Evolutionary conservation across 2,113 vertebrate genomes (phyloP).

Genomic region (Syngnathus scovelli): DNA sequence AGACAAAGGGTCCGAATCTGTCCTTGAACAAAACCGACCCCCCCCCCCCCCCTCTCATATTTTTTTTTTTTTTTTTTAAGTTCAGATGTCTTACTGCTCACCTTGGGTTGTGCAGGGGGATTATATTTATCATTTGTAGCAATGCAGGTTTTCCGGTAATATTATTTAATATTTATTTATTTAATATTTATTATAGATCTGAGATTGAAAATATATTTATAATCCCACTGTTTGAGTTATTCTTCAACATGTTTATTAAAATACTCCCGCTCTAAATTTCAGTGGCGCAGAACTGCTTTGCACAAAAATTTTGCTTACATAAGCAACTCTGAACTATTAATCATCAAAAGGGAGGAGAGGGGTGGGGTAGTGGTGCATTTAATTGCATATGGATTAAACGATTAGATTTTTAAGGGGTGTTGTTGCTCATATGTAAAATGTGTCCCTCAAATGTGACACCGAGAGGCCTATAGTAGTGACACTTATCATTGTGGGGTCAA

Average conservation of each 20-base stretch:
- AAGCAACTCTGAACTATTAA: neutral
- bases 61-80: slow-evolving; percentile 19
- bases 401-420: neutral
- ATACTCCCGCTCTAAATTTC: too few species aligned
- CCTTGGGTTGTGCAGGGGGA: slow-evolving; percentile 20
- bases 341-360: neutral
- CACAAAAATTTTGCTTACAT: neutral
- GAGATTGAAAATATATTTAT: too few species aligned
- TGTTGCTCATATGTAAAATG: neutral
- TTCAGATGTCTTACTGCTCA: slow-evolving; percentile 33
- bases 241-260: neutral
- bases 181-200: too few species aligned
- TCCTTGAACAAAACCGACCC: slow-evolving; percentile 52
- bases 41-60: too few species aligned
- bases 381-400: slow-evolving; percentile 10
- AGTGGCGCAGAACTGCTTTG: neutral
- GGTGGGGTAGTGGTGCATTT: neutral
- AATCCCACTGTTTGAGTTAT: neutral
- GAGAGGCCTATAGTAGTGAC: neutral
- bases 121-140: neutral
- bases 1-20: slow-evolving; percentile 52
- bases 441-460: neutral
- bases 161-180: too few species aligned
- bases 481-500: neutral
- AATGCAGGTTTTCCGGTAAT: neutral